Base-by-base conservation (phyloP, 2,888 invertebrate genomes). In the Thymelicus sylvestris region DNA sequence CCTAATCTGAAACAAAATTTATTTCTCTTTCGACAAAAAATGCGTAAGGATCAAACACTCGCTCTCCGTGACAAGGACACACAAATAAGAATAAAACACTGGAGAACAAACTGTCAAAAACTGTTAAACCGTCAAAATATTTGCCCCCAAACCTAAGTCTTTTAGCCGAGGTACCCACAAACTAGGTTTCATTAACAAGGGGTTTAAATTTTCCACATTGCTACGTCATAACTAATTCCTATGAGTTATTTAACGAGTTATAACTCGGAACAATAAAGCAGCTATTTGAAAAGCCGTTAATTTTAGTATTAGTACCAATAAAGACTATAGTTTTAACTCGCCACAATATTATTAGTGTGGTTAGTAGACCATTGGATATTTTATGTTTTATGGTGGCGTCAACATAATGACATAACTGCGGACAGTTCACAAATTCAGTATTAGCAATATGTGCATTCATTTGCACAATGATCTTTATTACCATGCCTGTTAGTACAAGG, bases 221-320 rank as follows among this genome's bases (percentile, higher is more conserved):
- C 44, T 24, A 24, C 24, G 7, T 10, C 44, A 44, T 15, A 50
- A 8, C 15, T 52, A 52, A 1, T 19, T 7, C 12, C 15, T 31
- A 1, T 12, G 7, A 52, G 50, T 1, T 50, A 50, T 44, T 63
- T 47, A 67, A 61, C 62, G 52, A 52, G 61, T 67, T 50, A 67
- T 66, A 44, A 44, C 62, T 59, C 12, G 31, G 67, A 52, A 63
- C 68, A 68, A 63, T 68, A 62, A 67, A 67, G 52, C 48, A 41
- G 48, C 57, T 62, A 63, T 68, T 68, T 68, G 47, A 55, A 68
- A 57, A 48, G 63, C 69, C 44, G 62, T 55, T 62, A 69, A 64
- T 64, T 69, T 64, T 55, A 57, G 2, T 39, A 57, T 57, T 38
- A 64, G 69, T 57, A 55, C 69, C 57, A 48, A 47, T 64, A 57